Evolutionary conservation across 30 jellyfish, hydroid and myxozoan genomes (phyloP).

Genomic region (Cassiopea xamachana): DNA sequence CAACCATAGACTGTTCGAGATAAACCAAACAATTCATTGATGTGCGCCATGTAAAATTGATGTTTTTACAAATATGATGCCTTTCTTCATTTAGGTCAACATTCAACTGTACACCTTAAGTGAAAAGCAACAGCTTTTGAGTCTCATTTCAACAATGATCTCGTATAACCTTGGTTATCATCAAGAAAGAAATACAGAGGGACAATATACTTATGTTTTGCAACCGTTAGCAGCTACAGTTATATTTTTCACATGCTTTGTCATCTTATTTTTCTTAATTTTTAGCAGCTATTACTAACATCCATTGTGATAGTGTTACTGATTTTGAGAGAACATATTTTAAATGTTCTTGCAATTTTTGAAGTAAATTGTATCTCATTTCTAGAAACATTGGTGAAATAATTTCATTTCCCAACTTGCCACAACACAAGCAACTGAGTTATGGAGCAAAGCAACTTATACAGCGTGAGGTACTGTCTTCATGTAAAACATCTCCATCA

Average conservation of each 20-base stretch:
- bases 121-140: slow-evolving; percentile 75
- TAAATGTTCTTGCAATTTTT: no score
- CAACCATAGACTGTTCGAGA: no score
- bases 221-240: slow-evolving; percentile 82
- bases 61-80: neutral
- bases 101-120: slow-evolving; percentile 87
- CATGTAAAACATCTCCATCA: neutral
- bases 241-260: neutral
- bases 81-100: slow-evolving; percentile 64
- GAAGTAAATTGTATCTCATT: neutral
- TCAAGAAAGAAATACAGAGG: slow-evolving; percentile 90
- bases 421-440: slow-evolving; percentile 92
- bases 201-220: slow-evolving; percentile 85
- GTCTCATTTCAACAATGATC: slow-evolving; percentile 78
- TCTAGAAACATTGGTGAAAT: slow-evolving; percentile 91
- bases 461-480: slow-evolving; percentile 81
- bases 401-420: slow-evolving; percentile 77
- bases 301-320: no score
- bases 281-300: no score
- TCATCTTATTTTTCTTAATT: neutral
- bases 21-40: no score
- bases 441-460: slow-evolving; percentile 94
- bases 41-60: no score
- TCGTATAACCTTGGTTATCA: slow-evolving; percentile 88
- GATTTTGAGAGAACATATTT: no score